Conservation (phyloP, 2,113 vertebrate species). For the Himantopus leucocephalus region DNA sequence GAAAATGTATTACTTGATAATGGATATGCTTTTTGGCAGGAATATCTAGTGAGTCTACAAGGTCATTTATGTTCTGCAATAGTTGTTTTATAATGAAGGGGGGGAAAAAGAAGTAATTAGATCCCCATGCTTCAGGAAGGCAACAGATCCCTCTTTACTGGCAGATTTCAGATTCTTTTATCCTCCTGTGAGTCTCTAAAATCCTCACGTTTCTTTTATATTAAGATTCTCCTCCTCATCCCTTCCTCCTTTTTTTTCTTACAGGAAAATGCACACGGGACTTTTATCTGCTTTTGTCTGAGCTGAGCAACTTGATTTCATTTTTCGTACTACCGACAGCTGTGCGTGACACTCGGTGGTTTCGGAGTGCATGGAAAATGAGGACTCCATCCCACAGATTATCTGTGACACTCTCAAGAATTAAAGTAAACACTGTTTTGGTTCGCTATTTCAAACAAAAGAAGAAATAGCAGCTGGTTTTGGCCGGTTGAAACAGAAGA, state of each 20-base stretch:
- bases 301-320: not conserved
- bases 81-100: constrained; percentile 36
- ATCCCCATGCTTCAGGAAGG: constrained; percentile 40
- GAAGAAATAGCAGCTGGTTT: constrained; percentile 49
- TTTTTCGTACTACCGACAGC: constrained; percentile 20
- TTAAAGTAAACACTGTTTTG: constrained; percentile 46
- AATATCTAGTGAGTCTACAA: constrained; percentile 31
- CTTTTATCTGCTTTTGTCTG: constrained; percentile 26
- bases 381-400: constrained; percentile 52
- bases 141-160: constrained; percentile 55
- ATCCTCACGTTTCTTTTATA: constrained; percentile 30
- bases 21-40: constrained; percentile 52
- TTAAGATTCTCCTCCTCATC: not conserved
- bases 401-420: constrained; percentile 45
- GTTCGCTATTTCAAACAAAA: constrained; percentile 44
- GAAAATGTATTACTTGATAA: constrained; percentile 69
- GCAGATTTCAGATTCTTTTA: constrained; percentile 59
- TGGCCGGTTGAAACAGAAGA: not conserved
- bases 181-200: constrained; percentile 49
- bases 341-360: not conserved
- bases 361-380: constrained; percentile 20
- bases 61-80: constrained; percentile 56
- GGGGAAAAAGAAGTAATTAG: constrained; percentile 21
- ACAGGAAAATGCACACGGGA: not conserved
- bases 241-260: not conserved